A percentile compares a stretch with the other conserved stretches of the same genome.
Evolutionary conservation across 2,113 vertebrate species (phyloP).

Genomic region (Corapipo altera): DNA sequence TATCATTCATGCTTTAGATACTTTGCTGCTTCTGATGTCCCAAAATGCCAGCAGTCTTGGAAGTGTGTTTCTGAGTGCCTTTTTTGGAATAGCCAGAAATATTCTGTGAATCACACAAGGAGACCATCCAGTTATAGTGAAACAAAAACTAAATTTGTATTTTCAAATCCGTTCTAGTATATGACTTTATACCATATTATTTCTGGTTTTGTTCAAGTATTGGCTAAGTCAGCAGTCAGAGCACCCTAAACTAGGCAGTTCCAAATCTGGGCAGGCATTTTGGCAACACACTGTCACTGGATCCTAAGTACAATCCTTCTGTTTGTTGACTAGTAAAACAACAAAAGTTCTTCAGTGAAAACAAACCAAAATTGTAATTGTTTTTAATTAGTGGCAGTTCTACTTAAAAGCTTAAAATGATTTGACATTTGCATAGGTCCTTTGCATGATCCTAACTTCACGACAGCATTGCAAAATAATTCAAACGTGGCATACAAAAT

Average conservation of each 20-base stretch:
- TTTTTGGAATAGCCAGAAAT: not conserved
- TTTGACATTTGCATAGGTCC: not conserved
- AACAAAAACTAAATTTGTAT: not conserved
- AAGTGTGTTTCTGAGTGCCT: not conserved
- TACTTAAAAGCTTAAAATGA: not conserved
- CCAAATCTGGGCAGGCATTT: not conserved
- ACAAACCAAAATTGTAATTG: not conserved
- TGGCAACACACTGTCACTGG: not conserved
- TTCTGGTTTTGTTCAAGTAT: not conserved
- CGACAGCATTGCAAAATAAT: not conserved
- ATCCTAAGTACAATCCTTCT: not conserved
- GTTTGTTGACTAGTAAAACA: not conserved
- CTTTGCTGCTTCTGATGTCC: not conserved
- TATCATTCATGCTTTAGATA: not conserved
- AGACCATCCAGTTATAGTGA: not conserved
- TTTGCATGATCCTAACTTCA: not conserved
- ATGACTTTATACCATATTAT: not conserved
- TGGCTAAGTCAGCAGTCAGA: not conserved
- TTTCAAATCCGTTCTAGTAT: not conserved
- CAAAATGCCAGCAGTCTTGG: not conserved
- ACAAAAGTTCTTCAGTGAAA: not conserved
- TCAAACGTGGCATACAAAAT: not conserved
- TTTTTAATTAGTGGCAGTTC: not conserved
- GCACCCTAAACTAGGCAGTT: not conserved
- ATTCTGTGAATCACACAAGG: not conserved